Evolutionary conservation across 2,797 vertebrate species (phyloP).

Genomic region (Meda fulgida): DNA sequence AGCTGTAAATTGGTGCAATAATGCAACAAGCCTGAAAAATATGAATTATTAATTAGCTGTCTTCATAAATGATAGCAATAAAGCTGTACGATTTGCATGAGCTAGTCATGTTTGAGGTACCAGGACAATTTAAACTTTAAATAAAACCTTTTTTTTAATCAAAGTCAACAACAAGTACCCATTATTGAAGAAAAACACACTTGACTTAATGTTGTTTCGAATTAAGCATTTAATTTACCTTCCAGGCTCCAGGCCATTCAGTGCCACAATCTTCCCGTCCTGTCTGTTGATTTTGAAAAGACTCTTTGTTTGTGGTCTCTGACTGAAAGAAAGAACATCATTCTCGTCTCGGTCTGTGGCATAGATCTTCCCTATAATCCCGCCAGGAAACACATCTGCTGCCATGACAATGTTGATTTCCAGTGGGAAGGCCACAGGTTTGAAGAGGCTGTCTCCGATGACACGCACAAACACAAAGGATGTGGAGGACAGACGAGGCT

Average conservation of each 20-base stretch:
- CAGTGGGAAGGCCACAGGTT: conserved; percentile 88
- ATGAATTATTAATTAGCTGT: neutral
- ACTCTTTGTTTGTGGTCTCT: conserved; percentile 82
- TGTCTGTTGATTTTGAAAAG: conserved; percentile 90
- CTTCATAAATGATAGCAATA: neutral
- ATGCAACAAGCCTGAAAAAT: neutral
- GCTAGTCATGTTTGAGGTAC: neutral
- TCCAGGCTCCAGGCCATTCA: conserved; percentile 91
- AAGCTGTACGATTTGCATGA: neutral
- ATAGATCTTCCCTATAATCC: conserved; percentile 91
- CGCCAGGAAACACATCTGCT: conserved; percentile 92
- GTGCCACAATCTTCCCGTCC: conserved; percentile 90
- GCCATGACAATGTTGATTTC: conserved; percentile 93
- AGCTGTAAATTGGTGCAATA: neutral
- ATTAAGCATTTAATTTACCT: conserved; percentile 80
- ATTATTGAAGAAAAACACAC: neutral
- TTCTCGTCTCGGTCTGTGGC: conserved; percentile 92
- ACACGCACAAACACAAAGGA: conserved; percentile 89
- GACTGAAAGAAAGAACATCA: conserved; percentile 89
- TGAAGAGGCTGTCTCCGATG: conserved; percentile 92
- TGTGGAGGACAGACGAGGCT: conserved; percentile 85
- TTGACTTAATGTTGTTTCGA: conserved; percentile 53
- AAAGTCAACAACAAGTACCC: neutral
- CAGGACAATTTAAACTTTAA: neutral
- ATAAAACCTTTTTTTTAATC: neutral